Percentiles rank a stretch among this genome's conserved stretches.
These are phyloP conservation scores for Ictidomys tridecemlineatus DNA, from an alignment of 2,113 vertebrate species.

Conservation along the genomic window DNA sequence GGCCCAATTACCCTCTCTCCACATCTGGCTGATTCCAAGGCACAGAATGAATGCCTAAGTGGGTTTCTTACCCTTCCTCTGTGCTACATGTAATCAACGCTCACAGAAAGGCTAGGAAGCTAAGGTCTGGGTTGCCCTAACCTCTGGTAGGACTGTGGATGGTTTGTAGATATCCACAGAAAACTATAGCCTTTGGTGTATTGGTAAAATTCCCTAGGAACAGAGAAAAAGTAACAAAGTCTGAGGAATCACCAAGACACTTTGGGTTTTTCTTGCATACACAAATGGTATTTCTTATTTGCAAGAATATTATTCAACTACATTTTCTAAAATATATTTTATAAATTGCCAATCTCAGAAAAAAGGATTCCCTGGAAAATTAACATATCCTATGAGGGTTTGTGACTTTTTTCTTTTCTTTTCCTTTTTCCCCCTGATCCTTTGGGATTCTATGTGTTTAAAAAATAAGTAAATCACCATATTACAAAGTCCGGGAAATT, in stretches of 20 bases:
- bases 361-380: constrained; percentile 6
- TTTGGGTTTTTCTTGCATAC: neutral
- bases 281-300: constrained; percentile 40
- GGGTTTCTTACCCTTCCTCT: neutral
- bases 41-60: neutral
- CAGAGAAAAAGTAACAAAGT: constrained; percentile 5
- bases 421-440: no score
- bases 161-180: neutral
- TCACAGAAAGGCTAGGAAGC: constrained; percentile 16
- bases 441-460: neutral
- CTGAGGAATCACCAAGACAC: neutral
- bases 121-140: neutral
- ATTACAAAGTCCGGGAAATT: neutral
- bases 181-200: neutral
- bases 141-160: neutral
- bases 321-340: constrained; percentile 20
- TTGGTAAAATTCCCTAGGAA: neutral
- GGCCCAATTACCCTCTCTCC: neutral
- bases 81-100: neutral
- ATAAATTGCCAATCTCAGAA: neutral
- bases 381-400: neutral
- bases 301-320: neutral
- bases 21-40: neutral
- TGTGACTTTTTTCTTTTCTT: neutral
- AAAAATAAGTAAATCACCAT: neutral